These are phyloP conservation scores for Hemicordylus capensis DNA, from an alignment of 2,113 vertebrate genomes.

Conservation along the genomic window DNA sequence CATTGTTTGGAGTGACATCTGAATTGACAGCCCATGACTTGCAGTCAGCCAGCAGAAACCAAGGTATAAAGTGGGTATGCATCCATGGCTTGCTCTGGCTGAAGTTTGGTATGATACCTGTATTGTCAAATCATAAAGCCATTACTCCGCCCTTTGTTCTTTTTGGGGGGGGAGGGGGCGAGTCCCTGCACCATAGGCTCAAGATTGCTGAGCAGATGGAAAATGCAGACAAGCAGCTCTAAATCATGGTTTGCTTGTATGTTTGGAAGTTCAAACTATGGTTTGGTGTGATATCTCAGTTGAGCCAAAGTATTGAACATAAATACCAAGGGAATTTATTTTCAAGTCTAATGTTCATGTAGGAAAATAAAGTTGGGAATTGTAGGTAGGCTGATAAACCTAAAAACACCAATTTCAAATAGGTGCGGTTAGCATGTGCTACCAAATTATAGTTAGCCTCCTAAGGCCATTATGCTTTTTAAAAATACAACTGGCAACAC, in stretches of 20 bases:
- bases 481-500: background rate
- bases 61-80: background rate
- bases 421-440: background rate
- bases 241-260: background rate
- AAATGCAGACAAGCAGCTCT: background rate
- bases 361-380: background rate
- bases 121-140: background rate
- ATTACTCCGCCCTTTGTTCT: background rate
- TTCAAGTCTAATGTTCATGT: background rate
- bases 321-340: background rate
- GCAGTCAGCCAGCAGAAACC: background rate
- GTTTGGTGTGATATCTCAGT: background rate
- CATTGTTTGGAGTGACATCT: background rate
- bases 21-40: background rate
- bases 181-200: too few relatives aligned
- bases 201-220: background rate
- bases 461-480: background rate
- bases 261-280: background rate
- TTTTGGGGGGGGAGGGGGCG: background rate
- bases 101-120: too few relatives aligned
- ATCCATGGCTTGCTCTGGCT: background rate
- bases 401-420: background rate
- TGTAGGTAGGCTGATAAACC: background rate
- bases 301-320: background rate
- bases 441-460: background rate